Evolutionary conservation across 2,113 vertebrate species (phyloP).

Genomic region (Chlorodrepanis virens): DNA sequence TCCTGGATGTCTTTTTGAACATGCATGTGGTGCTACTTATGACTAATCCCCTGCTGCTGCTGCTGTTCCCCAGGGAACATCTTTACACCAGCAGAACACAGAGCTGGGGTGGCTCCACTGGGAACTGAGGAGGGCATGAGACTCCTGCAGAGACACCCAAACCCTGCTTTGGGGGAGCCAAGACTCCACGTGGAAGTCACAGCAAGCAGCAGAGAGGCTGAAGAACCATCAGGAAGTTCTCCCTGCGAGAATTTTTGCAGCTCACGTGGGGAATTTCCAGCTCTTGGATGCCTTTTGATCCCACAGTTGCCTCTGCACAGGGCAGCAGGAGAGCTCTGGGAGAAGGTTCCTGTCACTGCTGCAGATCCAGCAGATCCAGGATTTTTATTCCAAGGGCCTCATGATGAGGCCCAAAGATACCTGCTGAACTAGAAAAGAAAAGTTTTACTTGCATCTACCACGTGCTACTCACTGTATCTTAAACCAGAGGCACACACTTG

Average conservation of each 20-base stretch:
- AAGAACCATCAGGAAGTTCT: not conserved
- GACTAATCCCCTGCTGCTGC: constrained; percentile 24
- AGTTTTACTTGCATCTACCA: not conserved
- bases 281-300: not conserved
- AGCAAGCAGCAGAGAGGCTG: not conserved
- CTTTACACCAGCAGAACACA: not conserved
- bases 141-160: not conserved
- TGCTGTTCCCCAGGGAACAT: constrained; percentile 10
- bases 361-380: not conserved
- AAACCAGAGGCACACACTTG: not conserved
- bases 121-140: not conserved
- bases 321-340: not conserved
- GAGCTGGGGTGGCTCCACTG: not conserved
- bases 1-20: not conserved
- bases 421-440: not conserved
- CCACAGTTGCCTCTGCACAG: not conserved
- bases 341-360: not conserved
- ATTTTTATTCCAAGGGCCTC: not conserved
- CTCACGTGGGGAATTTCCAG: not conserved
- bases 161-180: not conserved
- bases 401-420: not conserved
- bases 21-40: not conserved
- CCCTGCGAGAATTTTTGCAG: not conserved
- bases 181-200: not conserved
- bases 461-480: not conserved